Evolutionary conservation across 2,888 invertebrate genomes (phyloP).

Genomic region (Apoda limacodes): DNA sequence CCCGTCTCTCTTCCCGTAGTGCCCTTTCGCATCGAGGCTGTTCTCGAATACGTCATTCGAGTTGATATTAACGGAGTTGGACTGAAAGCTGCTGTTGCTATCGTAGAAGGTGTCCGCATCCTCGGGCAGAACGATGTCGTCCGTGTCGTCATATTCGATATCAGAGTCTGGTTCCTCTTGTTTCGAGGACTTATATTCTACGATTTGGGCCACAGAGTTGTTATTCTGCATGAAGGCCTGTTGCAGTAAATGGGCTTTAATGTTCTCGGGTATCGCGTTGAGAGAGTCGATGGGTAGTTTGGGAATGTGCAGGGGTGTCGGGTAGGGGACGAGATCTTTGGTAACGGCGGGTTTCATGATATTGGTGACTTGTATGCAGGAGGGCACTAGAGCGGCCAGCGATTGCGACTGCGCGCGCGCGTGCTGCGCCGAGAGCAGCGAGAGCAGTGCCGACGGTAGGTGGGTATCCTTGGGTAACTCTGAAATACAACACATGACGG

Average conservation of each 20-base stretch:
- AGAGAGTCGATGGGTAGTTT: slow-evolving; percentile 25
- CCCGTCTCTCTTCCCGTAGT: slow-evolving; percentile 33
- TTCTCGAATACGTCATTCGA: slow-evolving; percentile 21
- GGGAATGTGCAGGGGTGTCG: slow-evolving; percentile 19
- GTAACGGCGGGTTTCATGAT: slow-evolving; percentile 25
- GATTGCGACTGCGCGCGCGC: slow-evolving; percentile 30
- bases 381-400: slow-evolving; percentile 35
- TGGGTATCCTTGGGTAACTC: slow-evolving; percentile 50
- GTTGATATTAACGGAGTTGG: slow-evolving; percentile 16
- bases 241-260: slow-evolving; percentile 47
- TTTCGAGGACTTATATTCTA: slow-evolving; percentile 30
- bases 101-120: slow-evolving; percentile 44
- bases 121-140: slow-evolving; percentile 62
- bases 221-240: slow-evolving; percentile 54
- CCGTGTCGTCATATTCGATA: slow-evolving; percentile 60
- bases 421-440: slow-evolving; percentile 51
- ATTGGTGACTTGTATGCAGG: slow-evolving; percentile 37
- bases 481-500: slow-evolving; percentile 60
- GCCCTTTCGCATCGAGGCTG: slow-evolving; percentile 45
- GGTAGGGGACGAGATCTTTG: slow-evolving; percentile 2
- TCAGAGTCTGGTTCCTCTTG: slow-evolving; percentile 65
- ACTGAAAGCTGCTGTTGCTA: slow-evolving; percentile 12
- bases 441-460: slow-evolving; percentile 57
- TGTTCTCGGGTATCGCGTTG: slow-evolving; percentile 33
- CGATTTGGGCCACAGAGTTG: slow-evolving; percentile 33